Evolutionary conservation across 1,140 invertebrate species (phyloP).

Genomic region (Riptortus pedestris): DNA sequence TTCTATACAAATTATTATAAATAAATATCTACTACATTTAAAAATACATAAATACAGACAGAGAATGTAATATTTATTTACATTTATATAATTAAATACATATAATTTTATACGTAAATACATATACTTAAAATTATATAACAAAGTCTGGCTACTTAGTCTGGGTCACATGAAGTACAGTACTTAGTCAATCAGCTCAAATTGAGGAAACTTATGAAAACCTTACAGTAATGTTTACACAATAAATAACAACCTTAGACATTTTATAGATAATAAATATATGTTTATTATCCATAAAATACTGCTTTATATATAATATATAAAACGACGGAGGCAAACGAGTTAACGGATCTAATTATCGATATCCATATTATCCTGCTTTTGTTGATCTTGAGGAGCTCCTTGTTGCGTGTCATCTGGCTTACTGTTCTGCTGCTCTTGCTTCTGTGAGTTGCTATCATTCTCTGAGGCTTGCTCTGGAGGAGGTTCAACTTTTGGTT

Average conservation of each 20-base stretch:
- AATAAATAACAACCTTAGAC: not conserved
- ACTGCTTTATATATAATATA: not conserved
- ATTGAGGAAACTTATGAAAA: conserved; percentile 16
- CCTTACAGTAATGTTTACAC: not conserved
- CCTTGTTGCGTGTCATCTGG: conserved; percentile 37
- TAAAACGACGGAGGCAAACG: not conserved
- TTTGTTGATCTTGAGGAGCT: conserved; percentile 42
- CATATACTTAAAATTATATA: too few relatives aligned
- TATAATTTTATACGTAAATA: too few relatives aligned
- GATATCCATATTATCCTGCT: conserved; percentile 45
- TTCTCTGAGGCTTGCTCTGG: conserved; percentile 37
- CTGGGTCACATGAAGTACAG: too few relatives aligned
- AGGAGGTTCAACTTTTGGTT: conserved; percentile 44
- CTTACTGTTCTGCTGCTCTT: conserved; percentile 36
- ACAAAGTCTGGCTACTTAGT: too few relatives aligned
- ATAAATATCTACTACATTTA: too few relatives aligned
- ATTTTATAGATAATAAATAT: not conserved
- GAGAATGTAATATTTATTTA: too few relatives aligned
- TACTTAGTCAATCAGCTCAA: not conserved
- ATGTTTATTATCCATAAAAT: too few relatives aligned
- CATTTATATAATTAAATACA: too few relatives aligned
- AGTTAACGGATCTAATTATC: conserved; percentile 30
- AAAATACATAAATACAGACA: too few relatives aligned
- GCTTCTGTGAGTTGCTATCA: conserved; percentile 33
- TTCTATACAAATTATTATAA: too few relatives aligned